Evolutionary conservation across 92 coral and sea anemone genomes (phyloP), one percentile per base, ranked within the genome.

Genomic region (Zoanthus sociatus): DNA sequence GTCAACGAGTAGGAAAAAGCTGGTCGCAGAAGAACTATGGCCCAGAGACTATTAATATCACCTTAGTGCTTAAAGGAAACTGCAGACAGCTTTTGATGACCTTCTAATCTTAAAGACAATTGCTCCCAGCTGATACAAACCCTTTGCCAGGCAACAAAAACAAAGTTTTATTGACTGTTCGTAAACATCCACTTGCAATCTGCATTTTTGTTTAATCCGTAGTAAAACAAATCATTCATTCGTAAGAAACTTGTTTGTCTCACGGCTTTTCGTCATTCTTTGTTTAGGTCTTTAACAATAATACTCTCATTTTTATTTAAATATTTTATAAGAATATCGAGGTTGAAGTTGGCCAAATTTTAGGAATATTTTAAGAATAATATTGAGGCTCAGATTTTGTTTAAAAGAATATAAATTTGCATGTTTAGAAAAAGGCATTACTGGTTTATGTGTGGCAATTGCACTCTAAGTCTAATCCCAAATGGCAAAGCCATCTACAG

Each of bases 91-190:
- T 44, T 15, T 64, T 46, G 21, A 17, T 81, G 85, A 81, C 85
- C 85, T 17, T 21, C 20, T 64, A 71, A 79, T 81, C 85, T 45
- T 21, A 9, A 50, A 42, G 71, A 61, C 84, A 78, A 78, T 78
- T 61, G 84, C 50, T 58, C 53, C 33, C 61, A 45, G 18, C 44
- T 81, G 75, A 66, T 79, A 50, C 32, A 47, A 31, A 45, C 45
- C 47, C 60, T 63, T 30, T 66, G 61, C 4, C 74, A 33, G 74
- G 17, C 63, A 46, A 67, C 20, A 33, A 79, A 64, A 64, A 81
- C 15, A 78, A 31, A 60, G 1, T 78, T 78, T 33, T 64, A 68
- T 50, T 81, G 45, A 45, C 44, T 45, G 64, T 81, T 61, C 66
- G 53, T 66, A 81, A 81, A 66, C 85, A 67, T 51, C 64, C 73